phyloP scores from a whole-genome alignment of 2,113 vertebrate species.

The Paradoxurus hermaphroditus region DNA sequence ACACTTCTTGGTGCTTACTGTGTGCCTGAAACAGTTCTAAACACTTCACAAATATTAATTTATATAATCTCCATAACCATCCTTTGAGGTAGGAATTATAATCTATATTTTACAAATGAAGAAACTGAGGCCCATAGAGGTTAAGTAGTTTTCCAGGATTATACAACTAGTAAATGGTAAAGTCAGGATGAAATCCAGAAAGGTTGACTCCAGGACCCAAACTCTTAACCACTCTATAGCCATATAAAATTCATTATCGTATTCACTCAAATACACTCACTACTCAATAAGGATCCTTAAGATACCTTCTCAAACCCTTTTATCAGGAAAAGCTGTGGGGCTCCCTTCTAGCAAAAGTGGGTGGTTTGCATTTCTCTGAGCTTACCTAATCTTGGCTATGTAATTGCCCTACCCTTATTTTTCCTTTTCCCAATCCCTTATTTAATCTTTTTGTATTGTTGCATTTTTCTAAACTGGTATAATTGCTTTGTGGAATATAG shows the following conservation, averaged over 20 bases:
- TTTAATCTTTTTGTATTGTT: not conserved
- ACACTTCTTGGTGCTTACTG: not conserved
- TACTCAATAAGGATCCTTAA: not conserved
- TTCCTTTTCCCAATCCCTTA: not conserved
- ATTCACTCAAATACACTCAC: not conserved
- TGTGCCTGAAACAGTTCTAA: constrained; percentile 6
- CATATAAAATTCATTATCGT: not conserved
- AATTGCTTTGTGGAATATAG: constrained; percentile 36
- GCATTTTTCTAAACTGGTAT: constrained; percentile 36
- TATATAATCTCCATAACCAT: not conserved
- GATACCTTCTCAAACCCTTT: not conserved
- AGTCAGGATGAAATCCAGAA: not conserved
- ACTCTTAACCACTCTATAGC: not conserved
- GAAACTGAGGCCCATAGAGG: not conserved
- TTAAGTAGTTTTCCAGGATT: not conserved
- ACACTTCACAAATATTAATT: not conserved
- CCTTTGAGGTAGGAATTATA: not conserved
- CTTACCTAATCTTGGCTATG: constrained; percentile 20
- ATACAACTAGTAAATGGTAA: not conserved
- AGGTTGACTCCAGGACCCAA: not conserved
- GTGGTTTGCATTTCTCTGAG: constrained; percentile 14
- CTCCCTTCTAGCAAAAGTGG: not conserved
- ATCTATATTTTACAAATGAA: not conserved
- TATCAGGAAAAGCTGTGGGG: not conserved
- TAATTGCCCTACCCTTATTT: not conserved